Base-by-base conservation (phyloP, 2,888 invertebrate species). In the Hoplodrina ambigua region DNA sequence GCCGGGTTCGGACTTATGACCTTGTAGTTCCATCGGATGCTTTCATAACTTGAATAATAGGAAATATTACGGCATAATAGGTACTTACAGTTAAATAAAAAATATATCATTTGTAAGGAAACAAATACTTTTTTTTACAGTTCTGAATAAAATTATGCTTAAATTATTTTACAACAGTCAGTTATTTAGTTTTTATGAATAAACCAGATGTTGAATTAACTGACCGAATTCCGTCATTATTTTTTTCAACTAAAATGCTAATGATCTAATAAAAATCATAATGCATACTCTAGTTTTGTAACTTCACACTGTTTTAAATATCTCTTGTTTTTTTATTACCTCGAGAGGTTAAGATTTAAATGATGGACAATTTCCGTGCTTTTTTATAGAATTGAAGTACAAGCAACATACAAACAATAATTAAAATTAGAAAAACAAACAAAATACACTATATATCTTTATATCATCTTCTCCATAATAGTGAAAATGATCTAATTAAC, bases 191-290 rank as follows among this genome's bases (percentile, higher is more conserved):
- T 78, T 78, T 75, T 75, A 67, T 75, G 13, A 62, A 60, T 56
- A 66, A 69, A 30, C 57, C 68, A 72, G 69, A 58, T 73, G 73
- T 71, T 72, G 19, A 62, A 69, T 72, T 60, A 69, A 72, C 25
- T 81, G 70, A 69, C 77, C 70, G 54, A 78, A 83, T 81, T 73
- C 80, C 69, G 59, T 62, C 59, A 68, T 73, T 54, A 60, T 81
- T 79, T 65, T 76, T 64, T 67, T 33, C 13, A 17, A 59, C 15
- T 60, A 15, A 63, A 20, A 60, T 55, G 30, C 25, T 54, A 69
- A 70, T 72, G 55, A 70, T 58, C 66, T 75, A 25, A 73, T 83
- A 54, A 63, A 72, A 57, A 68, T 57, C 52, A 52, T 57, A 64
- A 68, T 54, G 57, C 60, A 69, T 70, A 59, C 57, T 63, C 56